A percentile compares a stretch with the other conserved stretches of the same genome.
phyloP scores from a whole-genome alignment of 2,797 vertebrate genomes.

The Mionectes olivaceus region DNA sequence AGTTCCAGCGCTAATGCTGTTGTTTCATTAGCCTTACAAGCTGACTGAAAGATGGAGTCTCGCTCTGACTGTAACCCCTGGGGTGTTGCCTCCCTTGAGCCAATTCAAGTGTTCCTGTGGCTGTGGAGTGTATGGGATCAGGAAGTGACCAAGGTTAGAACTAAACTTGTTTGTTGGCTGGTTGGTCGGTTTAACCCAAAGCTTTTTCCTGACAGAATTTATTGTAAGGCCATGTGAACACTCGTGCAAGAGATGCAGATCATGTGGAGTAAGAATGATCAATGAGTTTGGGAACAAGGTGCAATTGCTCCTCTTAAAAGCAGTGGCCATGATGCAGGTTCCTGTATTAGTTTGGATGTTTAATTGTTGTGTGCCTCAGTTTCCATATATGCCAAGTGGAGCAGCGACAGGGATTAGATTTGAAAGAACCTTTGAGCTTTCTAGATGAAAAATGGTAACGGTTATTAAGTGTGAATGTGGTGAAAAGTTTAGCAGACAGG shows the following conservation, averaged over 20 bases:
- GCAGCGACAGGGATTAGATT: background rate
- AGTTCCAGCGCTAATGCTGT: background rate
- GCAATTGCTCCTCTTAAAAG: background rate
- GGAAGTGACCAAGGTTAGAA: background rate
- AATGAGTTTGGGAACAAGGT: background rate
- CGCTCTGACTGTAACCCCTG: background rate
- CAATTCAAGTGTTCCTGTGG: background rate
- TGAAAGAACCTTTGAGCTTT: constrained; percentile 12
- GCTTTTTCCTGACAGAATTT: background rate
- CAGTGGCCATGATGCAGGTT: background rate
- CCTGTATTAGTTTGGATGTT: background rate
- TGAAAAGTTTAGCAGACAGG: constrained; percentile 32
- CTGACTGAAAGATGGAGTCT: background rate
- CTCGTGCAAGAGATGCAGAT: background rate
- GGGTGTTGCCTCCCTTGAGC: background rate
- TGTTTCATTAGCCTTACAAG: background rate
- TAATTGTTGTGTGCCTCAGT: background rate
- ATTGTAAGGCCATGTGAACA: background rate
- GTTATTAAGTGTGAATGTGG: constrained; percentile 23
- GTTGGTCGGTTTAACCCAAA: background rate
- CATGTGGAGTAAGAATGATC: background rate
- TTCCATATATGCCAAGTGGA: background rate
- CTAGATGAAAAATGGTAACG: background rate
- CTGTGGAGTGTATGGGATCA: background rate
- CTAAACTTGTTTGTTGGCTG: background rate